Conservation (phyloP, 30 jellyfish, hydroid and myxozoan species). For the Nemopilema nomurai region DNA sequence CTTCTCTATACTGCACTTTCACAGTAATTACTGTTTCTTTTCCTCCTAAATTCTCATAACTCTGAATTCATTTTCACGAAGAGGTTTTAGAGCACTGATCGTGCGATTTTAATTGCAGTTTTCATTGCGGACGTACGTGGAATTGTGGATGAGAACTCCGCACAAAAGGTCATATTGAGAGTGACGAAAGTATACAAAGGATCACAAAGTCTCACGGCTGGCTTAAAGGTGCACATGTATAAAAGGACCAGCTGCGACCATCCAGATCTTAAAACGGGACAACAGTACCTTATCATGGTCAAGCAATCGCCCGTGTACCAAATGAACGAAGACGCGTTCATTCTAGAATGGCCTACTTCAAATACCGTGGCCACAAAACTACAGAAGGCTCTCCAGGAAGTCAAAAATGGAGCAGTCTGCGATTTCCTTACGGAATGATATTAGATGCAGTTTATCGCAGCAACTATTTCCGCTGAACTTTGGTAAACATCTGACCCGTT, state of each 20-base stretch:
- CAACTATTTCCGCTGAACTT: too few relatives aligned
- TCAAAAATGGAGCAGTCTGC: too few relatives aligned
- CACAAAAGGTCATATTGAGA: conserved; percentile 26
- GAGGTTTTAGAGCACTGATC: neutral
- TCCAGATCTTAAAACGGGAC: conserved; percentile 19
- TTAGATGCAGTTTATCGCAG: too few relatives aligned
- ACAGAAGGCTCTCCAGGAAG: neutral
- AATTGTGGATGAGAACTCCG: conserved; percentile 10
- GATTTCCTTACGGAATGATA: too few relatives aligned
- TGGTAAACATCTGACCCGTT: too few relatives aligned
- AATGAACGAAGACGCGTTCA: conserved; percentile 12
- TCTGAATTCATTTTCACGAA: too few relatives aligned
- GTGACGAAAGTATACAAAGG: conserved; percentile 33
- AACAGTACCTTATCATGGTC: conserved; percentile 29
- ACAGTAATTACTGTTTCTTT: too few relatives aligned
- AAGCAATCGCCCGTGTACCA: conserved; percentile 7
- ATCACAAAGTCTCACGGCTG: neutral
- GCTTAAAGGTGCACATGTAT: conserved; percentile 25
- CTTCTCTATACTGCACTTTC: too few relatives aligned
- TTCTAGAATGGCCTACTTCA: conserved; percentile 14
- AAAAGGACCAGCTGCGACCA: conserved; percentile 16
- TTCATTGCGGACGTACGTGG: conserved; percentile 32
- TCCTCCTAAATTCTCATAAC: too few relatives aligned
- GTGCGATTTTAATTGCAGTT: conserved; percentile 22
- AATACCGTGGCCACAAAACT: neutral